phyloP scores from a whole-genome alignment of 2,113 vertebrate species.

The Scytalopus superciliaris region DNA sequence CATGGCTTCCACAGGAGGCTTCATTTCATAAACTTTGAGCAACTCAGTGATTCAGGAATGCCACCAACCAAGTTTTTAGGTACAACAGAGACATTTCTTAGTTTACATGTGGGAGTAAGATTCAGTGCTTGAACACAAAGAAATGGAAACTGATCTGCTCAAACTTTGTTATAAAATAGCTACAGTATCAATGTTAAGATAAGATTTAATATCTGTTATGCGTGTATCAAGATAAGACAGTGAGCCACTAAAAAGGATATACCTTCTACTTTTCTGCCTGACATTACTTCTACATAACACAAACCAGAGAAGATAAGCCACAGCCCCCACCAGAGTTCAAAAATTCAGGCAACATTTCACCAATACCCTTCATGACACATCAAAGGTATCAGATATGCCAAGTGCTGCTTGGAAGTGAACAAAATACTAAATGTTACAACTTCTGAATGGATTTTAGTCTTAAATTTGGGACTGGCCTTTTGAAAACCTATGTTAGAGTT shows the following conservation, averaged over 20 bases:
- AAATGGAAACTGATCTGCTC: not conserved
- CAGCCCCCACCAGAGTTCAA: fast-evolving
- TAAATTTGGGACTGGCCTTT: not conserved
- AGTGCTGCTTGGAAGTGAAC: not conserved
- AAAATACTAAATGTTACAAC: not conserved
- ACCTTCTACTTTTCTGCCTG: not conserved
- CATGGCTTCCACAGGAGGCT: not conserved
- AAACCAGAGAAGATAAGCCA: not conserved
- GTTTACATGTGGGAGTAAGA: not conserved
- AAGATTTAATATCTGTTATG: not conserved
- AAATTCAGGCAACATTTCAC: not conserved
- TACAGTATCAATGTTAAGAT: not conserved
- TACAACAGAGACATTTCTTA: not conserved
- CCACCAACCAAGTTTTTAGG: not conserved
- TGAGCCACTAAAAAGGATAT: not conserved
- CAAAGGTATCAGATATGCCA: not conserved
- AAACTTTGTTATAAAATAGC: not conserved
- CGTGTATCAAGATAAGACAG: not conserved
- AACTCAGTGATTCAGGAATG: not conserved
- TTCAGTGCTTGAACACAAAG: not conserved
- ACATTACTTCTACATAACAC: not conserved
- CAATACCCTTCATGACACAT: not conserved
- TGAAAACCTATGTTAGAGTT: not conserved
- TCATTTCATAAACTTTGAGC: not conserved
- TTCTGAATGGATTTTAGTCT: not conserved